Conservation (phyloP, 2,113 vertebrate species). For the Anser cygnoides region DNA sequence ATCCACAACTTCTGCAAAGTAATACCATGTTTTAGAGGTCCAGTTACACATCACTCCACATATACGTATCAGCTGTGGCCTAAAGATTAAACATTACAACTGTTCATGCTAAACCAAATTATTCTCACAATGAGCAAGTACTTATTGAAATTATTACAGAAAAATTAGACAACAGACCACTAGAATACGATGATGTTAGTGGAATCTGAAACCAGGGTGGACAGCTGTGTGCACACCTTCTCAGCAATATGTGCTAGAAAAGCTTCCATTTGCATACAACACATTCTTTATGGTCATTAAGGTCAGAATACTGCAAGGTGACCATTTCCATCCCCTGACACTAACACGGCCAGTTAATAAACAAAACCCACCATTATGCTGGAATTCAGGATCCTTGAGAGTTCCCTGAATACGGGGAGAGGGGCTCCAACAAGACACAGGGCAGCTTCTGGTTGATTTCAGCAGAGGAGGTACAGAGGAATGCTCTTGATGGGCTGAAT, state of each 20-base stretch:
- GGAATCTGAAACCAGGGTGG: not conserved
- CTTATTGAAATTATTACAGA: not conserved
- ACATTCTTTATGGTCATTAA: not conserved
- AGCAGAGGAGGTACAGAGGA: not conserved
- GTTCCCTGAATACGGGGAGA: conserved; percentile 82
- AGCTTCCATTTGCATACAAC: not conserved
- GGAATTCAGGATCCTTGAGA: conserved; percentile 86
- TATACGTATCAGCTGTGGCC: not conserved
- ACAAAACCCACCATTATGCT: conserved; percentile 83
- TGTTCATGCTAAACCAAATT: not conserved
- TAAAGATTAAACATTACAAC: not conserved
- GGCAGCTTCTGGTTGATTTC: not conserved
- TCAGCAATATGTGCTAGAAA: not conserved
- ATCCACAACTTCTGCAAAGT: not conserved
- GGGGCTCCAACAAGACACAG: conserved; percentile 53
- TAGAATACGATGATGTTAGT: not conserved
- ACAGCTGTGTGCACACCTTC: not conserved
- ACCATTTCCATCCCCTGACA: not conserved
- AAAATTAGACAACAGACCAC: not conserved
- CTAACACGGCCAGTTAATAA: not conserved
- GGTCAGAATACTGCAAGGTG: not conserved
- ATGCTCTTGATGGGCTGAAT: conserved; percentile 8
- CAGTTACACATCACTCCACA: not conserved
- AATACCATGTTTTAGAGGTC: not conserved
- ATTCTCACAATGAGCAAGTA: not conserved